Base-by-base conservation (phyloP, 2,888 invertebrate genomes). In the Tortrix viridana region DNA sequence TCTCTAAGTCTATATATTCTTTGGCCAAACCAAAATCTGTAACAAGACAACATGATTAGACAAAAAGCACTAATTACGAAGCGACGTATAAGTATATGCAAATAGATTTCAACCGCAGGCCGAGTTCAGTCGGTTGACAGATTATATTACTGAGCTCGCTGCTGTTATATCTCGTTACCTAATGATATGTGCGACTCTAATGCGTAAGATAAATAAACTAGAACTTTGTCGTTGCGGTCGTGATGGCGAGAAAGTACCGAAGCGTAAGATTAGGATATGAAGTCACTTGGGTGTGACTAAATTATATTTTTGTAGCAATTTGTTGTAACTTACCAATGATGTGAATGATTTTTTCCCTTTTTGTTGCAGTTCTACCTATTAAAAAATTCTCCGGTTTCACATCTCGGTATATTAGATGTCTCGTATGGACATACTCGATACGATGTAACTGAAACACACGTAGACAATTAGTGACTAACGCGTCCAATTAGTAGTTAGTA, bases 1-100 rank as follows among this genome's bases (percentile, higher is more conserved):
- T 98, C 95, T 99, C 99, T 94, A 98, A 96, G 94, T 99, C 99
- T 94, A 99, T 99, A 94, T 99, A 99, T 95, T 99, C 99, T 95
- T 99, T 99, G 93, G 99, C 99, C 95, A 99, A 95, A 93, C 99
- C 99, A 95, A 99, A 99, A 95, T 99, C 99, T 95, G 92, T 69
- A 89, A 93, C 73, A 69, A 74, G 64, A 71, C 66, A 64, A 69
- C 63, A 69, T 67, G 6, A 23, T 63, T 48, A 58, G 46, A 57
- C 26, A 61, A 44, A 46, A 46, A 32, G n/a, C 22, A 16, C 50
- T 47, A 18, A 63, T 57, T 20, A 38, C 47, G 19, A 44, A 16
- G 26, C 19, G 44, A 9, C 9, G 32, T 50, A 57, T 47, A 41
- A n/a, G n/a, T 38, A 52, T 47, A 63, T 58, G 58, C 43, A 58